These are phyloP conservation scores for Polylopha cassiicola DNA, from an alignment of 2,888 invertebrate species.

Conservation along the genomic window DNA sequence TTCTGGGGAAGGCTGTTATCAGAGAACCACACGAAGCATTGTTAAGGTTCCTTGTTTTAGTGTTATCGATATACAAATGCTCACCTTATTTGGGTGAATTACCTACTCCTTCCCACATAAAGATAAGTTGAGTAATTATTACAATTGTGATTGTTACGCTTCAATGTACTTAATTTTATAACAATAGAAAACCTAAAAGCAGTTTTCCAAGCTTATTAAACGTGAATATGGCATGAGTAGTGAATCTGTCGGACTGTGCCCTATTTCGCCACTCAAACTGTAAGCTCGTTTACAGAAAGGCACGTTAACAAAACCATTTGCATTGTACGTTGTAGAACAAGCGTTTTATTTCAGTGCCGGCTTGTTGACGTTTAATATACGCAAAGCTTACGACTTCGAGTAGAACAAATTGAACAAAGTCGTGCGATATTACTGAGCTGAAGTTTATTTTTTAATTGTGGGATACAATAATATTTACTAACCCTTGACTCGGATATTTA, in stretches of 20 bases:
- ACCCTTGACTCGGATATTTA: too few species aligned
- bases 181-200: constrained; percentile 1
- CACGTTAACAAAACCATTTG: constrained; percentile 13
- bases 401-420: constrained; percentile 26
- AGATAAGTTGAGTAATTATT: constrained; percentile 6
- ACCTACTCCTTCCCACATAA: constrained; percentile 4
- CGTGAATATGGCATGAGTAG: constrained; percentile 3
- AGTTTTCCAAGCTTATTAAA: constrained; percentile 4
- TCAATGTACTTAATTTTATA: neutral
- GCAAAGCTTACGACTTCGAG: constrained; percentile 24
- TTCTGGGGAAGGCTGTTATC: constrained; percentile 38
- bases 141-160: constrained; percentile 3
- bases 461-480: too few species aligned
- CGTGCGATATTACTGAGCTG: constrained; percentile 28
- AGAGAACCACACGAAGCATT: constrained; percentile 37
- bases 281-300: constrained; percentile 8
- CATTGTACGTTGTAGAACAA: constrained; percentile 13
- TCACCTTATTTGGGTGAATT: constrained; percentile 12
- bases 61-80: constrained; percentile 34
- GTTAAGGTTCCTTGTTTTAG: constrained; percentile 40
- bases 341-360: constrained; percentile 20
- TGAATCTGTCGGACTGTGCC: constrained; percentile 3
- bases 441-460: constrained; percentile 23
- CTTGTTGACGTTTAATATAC: constrained; percentile 29
- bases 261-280: constrained; percentile 8